A percentile compares a stretch with the other conserved stretches of the same genome.
Evolutionary conservation across 2,797 vertebrate genomes (phyloP).

Genomic region (Adrianichthys oophorus): DNA sequence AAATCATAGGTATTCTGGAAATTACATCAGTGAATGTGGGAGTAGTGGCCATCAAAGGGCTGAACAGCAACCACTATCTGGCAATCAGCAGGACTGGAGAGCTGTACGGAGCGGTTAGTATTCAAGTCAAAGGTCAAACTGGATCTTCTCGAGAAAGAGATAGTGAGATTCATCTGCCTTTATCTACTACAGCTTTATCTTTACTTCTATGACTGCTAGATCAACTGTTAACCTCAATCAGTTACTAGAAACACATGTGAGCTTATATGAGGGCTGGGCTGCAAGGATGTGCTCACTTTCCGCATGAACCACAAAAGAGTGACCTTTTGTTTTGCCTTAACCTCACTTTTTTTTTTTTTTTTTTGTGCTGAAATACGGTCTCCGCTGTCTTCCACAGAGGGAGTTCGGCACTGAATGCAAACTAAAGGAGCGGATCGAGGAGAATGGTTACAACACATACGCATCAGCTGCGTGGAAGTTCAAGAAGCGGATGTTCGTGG

Average conservation of each 20-base stretch:
- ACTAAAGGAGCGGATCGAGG: constrained; percentile 95
- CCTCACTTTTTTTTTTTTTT: constrained; percentile 14
- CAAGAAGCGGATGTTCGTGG: constrained; percentile 95
- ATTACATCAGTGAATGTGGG: constrained; percentile 97
- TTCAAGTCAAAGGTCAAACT: constrained; percentile 65
- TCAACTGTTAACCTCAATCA: constrained; percentile 34
- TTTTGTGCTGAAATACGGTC: constrained; percentile 33
- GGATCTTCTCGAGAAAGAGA: constrained; percentile 38
- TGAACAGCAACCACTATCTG: constrained; percentile 95
- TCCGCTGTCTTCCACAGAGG: constrained; percentile 72
- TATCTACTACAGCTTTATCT: constrained; percentile 50
- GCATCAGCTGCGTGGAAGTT: constrained; percentile 92
- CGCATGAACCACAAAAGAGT: constrained; percentile 6
- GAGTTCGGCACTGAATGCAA: constrained; percentile 92
- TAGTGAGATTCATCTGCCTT: constrained; percentile 47
- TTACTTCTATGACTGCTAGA: constrained; percentile 26
- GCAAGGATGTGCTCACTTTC: constrained; percentile 6
- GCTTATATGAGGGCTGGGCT: constrained; percentile 13
- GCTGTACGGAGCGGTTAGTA: constrained; percentile 95
- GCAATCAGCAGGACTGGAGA: constrained; percentile 95
- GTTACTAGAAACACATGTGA: constrained; percentile 11
- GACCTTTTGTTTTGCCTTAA: constrained; percentile 21
- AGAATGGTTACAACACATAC: constrained; percentile 97
- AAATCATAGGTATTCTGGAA: constrained; percentile 88
- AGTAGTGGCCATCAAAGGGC: constrained; percentile 93